phyloP scores from a whole-genome alignment of 2,888 invertebrate species.

The Amphipyra tragopoginis region DNA sequence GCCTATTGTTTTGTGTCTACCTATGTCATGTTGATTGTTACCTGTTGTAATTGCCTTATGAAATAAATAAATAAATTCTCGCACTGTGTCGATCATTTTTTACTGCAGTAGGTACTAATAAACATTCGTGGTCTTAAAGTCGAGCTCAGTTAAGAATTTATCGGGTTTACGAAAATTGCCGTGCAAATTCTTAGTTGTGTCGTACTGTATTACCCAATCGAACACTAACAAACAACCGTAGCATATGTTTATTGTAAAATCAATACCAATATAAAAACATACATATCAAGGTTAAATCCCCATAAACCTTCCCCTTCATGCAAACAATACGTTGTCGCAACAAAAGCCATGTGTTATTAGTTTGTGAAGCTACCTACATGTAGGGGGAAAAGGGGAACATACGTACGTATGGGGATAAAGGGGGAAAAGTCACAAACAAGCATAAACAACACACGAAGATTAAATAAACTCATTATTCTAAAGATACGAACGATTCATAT shows the following conservation, averaged over 20 bases:
- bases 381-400: neutral
- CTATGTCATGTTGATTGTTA: too few species aligned
- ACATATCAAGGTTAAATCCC: conserved; percentile 28
- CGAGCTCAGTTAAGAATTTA: too few species aligned
- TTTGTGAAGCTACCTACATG: conserved; percentile 11
- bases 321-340: conserved; percentile 30
- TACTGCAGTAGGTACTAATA: too few species aligned
- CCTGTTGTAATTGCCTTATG: too few species aligned
- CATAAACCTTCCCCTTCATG: conserved; percentile 21
- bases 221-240: conserved; percentile 5
- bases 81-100: too few species aligned
- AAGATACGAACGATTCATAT: conserved; percentile 29
- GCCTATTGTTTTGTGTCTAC: too few species aligned
- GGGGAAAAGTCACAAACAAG: conserved; percentile 16
- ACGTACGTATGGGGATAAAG: neutral
- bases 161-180: too few species aligned
- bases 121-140: too few species aligned
- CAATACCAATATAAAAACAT: conserved; percentile 29
- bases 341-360: conserved; percentile 32
- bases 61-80: too few species aligned
- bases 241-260: conserved; percentile 28
- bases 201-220: too few species aligned
- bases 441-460: conserved; percentile 15
- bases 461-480: conserved; percentile 26
- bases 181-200: too few species aligned